Percentiles rank a stretch among this genome's conserved stretches.
phyloP scores from a whole-genome alignment of 1,140 invertebrate genomes.

The Monochamus saltuarius region DNA sequence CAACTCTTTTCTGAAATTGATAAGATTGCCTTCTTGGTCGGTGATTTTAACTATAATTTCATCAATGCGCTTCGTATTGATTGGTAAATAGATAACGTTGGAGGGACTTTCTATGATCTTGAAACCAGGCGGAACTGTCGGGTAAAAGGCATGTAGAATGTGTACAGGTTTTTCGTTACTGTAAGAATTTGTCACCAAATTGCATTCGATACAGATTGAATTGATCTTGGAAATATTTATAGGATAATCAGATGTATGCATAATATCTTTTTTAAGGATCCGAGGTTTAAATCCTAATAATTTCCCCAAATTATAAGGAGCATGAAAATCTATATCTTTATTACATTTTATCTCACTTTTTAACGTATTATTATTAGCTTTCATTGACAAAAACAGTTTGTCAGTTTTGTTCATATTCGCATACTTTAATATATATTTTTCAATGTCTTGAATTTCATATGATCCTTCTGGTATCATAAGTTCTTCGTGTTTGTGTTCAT shows the following conservation, averaged over 20 bases:
- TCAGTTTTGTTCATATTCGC: not conserved
- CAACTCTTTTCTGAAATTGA: constrained; percentile 5
- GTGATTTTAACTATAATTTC: constrained; percentile 3
- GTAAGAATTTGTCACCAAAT: constrained; percentile 38
- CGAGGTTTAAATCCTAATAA: constrained; percentile 29
- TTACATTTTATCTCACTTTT: constrained; percentile 27
- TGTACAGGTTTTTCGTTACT: constrained; percentile 39
- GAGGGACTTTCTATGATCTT: constrained; percentile 41
- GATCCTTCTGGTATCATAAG: constrained; percentile 1
- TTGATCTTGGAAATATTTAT: constrained; percentile 36
- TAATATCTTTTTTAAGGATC: constrained; percentile 20
- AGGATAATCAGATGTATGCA: constrained; percentile 27
- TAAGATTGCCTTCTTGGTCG: no score
- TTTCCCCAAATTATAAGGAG: constrained; percentile 22
- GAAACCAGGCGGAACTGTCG: constrained; percentile 34
- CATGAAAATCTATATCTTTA: constrained; percentile 30
- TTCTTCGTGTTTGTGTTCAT: not conserved
- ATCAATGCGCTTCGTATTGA: not conserved
- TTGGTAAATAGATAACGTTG: constrained; percentile 46
- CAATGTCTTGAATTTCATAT: constrained; percentile 10
- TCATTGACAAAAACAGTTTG: constrained; percentile 14
- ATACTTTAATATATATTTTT: not conserved
- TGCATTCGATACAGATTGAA: constrained; percentile 33
- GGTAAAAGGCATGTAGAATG: constrained; percentile 45
- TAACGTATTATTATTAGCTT: constrained; percentile 36